Evolutionary conservation across 1,140 invertebrate species (phyloP), one percentile per base, ranked within the genome.

Genomic region (Hyposmocoma kahamanoa): DNA sequence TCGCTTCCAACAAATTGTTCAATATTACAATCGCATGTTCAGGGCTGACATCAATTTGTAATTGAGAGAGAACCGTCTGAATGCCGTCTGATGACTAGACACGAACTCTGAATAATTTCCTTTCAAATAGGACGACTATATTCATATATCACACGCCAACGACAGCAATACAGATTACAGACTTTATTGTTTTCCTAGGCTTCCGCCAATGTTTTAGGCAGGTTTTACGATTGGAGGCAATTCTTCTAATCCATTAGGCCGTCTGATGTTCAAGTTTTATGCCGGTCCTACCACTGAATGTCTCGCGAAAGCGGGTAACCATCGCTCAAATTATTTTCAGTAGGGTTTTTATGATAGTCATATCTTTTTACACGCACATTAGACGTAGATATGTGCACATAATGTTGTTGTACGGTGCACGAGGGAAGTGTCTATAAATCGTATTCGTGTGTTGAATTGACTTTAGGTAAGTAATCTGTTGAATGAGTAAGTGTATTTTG

Each of bases 281-380:
- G 67, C 60, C 64, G 63, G 59, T 72, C 71, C 67, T 73, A 83
- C 75, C 67, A 66, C 67, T 50, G 67, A 76, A 80, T 76, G 78
- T 83, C 79, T 78, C 73, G 67, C 68, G 70, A 59, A 74, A 72
- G 77, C 68, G 75, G 73, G 72, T 56, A 70, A 77, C 72, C 69
- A 74, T 79, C 73, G 68, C 78, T 82, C 72, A 79, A 79, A 84
- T 84, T 81, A 82, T 84, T 84, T 84, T 73, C 71, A 78, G 70
- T 81, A 64, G 67, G 60, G 70, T 63, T 83, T 72, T 84, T 84
- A 84, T 63, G 81, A 76, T 74, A 76, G 76, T 65, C 69, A 69
- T 84, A 81, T 84, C 79, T 81, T 84, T 84, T 84, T 84, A 84
- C 73, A 82, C 67, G 55, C 70, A 70, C 76, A 81, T 84, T 73